Percentiles rank a stretch among this genome's conserved stretches.
Evolutionary conservation across 2,888 invertebrate genomes (phyloP).

Genomic region (Patella caerulea): DNA sequence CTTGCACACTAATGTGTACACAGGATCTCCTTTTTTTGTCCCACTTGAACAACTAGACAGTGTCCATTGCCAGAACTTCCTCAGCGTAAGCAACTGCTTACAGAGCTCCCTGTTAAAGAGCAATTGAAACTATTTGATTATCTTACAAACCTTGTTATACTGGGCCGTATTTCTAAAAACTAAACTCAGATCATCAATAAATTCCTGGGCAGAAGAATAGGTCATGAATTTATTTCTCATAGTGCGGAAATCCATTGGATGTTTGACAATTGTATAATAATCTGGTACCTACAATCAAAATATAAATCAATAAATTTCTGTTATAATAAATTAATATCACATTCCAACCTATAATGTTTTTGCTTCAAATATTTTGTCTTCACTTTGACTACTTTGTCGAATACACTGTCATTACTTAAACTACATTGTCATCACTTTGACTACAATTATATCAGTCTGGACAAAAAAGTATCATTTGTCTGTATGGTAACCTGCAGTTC

Average conservation of each 20-base stretch:
- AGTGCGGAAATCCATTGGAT: constrained; percentile 95
- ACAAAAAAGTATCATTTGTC: too few species aligned
- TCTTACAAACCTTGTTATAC: constrained; percentile 63
- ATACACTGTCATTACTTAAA: too few species aligned
- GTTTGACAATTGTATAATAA: constrained; percentile 94
- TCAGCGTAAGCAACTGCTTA: too few species aligned
- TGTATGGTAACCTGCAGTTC: too few species aligned
- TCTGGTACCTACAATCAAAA: constrained; percentile 86
- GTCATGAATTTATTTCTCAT: constrained; percentile 81
- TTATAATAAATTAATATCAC: background rate
- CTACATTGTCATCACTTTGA: too few species aligned
- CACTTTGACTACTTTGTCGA: background rate
- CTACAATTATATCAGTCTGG: too few species aligned
- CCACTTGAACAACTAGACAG: too few species aligned
- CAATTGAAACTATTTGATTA: too few species aligned
- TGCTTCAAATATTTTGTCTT: background rate
- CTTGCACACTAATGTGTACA: too few species aligned
- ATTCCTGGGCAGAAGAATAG: constrained; percentile 63
- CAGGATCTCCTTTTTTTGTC: too few species aligned
- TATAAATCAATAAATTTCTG: background rate
- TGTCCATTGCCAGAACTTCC: too few species aligned
- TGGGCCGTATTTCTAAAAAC: constrained; percentile 66
- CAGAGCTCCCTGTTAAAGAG: too few species aligned
- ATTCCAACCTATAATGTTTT: background rate
- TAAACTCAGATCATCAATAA: constrained; percentile 64